These are phyloP conservation scores for Eriocheir sinensis DNA, from an alignment of 1,140 invertebrate species.

Conservation along the genomic window DNA sequence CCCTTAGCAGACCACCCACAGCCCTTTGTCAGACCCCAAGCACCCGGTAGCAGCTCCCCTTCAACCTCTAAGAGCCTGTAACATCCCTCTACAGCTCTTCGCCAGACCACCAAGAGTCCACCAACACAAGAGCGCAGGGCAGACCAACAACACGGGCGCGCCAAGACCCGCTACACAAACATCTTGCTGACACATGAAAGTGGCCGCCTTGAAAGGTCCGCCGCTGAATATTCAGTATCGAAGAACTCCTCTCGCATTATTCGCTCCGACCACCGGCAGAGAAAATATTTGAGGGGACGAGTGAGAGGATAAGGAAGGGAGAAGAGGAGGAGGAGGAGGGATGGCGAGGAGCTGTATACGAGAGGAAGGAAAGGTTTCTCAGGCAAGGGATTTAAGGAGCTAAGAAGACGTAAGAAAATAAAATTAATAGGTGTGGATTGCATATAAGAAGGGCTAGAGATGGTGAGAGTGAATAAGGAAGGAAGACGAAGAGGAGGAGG, in stretches of 20 bases:
- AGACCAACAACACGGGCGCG: not conserved
- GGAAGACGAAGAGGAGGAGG: too few relatives aligned
- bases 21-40: too few relatives aligned
- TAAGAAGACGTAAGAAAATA: too few relatives aligned
- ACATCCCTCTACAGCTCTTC: too few relatives aligned
- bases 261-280: conserved; percentile 38
- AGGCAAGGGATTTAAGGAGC: not conserved
- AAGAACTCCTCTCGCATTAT: conserved; percentile 25
- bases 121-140: not conserved
- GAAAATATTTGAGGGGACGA: not conserved
- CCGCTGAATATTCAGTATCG: conserved; percentile 54
- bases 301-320: not conserved
- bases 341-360: too few relatives aligned
- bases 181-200: conserved; percentile 54
- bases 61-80: too few relatives aligned
- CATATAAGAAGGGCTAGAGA: too few relatives aligned
- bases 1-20: too few relatives aligned
- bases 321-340: not conserved
- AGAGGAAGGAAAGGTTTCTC: not conserved
- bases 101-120: not conserved
- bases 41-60: too few relatives aligned
- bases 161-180: conserved; percentile 33
- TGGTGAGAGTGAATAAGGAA: too few relatives aligned
- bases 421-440: too few relatives aligned
- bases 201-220: conserved; percentile 43